Evolutionary conservation across 1,140 invertebrate genomes (phyloP).

Genomic region (Hypothenemus hampei): DNA sequence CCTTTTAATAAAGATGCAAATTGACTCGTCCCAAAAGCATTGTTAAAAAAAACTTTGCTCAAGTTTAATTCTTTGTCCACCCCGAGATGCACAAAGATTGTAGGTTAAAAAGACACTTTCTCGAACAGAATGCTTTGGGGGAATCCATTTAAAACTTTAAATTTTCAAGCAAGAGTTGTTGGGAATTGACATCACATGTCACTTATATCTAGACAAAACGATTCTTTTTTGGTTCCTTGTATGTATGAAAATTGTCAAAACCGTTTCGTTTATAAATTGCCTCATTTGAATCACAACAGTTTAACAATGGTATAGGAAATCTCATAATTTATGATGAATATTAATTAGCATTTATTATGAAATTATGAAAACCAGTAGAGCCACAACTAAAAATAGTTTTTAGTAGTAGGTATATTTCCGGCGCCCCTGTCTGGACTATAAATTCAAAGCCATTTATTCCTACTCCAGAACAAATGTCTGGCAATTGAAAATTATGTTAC

Average conservation of each 20-base stretch:
- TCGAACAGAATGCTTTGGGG: too few relatives aligned
- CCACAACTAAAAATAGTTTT: neutral
- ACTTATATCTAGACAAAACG: conserved; percentile 12
- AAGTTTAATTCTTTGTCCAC: conserved; percentile 4
- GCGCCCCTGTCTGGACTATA: conserved; percentile 4
- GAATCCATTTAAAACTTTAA: too few relatives aligned
- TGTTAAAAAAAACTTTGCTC: conserved; percentile 10
- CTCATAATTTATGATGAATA: too few relatives aligned
- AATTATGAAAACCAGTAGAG: neutral
- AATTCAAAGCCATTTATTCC: conserved; percentile 12
- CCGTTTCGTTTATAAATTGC: conserved; percentile 37
- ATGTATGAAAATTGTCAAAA: conserved; percentile 28
- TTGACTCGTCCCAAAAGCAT: conserved; percentile 2
- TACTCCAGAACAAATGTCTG: conserved; percentile 1
- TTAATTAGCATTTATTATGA: neutral
- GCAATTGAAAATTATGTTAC: conserved; percentile 14
- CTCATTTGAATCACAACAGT: conserved; percentile 37
- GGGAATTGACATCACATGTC: too few relatives aligned
- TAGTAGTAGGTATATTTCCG: neutral
- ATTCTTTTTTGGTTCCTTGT: conserved; percentile 15
- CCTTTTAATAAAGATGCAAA: conserved; percentile 15
- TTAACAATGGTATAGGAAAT: too few relatives aligned
- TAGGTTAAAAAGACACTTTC: too few relatives aligned
- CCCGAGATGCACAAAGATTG: too few relatives aligned
- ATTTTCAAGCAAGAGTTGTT: too few relatives aligned